Base-by-base conservation (phyloP, 2,113 vertebrate species). In the Pristiophorus japonicus region DNA sequence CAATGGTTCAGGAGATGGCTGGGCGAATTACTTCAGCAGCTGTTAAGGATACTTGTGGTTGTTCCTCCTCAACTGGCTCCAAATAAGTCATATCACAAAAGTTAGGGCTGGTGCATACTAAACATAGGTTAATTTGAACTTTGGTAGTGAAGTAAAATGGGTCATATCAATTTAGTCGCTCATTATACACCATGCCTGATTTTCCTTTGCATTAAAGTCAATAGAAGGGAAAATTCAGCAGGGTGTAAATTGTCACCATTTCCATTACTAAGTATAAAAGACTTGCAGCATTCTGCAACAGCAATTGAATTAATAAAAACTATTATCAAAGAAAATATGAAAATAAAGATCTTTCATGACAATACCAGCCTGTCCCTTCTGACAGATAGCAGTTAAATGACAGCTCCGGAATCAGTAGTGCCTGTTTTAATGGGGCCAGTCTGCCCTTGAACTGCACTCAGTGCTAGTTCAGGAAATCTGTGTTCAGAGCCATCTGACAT, bases 381-480 rank as follows among this genome's bases (percentile, higher is more conserved):
- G 30, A 92, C 20, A 92, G 59, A 20, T 7, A 42, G 16, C 59
- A 92, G 75, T 12, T 81, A 92, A 34, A 20, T 7, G 24, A 5
- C 59, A 92, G 75, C n/a, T 81, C 75, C 16, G 59, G 11, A 63
- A 63, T 22, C 34, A 63, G 59, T 63, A 65, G 6, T 63, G 59
- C 51, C 87, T 14, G 70, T 63, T 65, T 63, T 92, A 65, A 92
- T 24, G 18, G n/a, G 0, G 18, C 16, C 27, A 38, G 59, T 63
- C 59, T 91, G 88, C 34, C 88, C 88, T 91, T 62, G 59, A 91
- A 63, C 34, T 91, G 34, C 59, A 62, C 55, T 55, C 59, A 92
- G n/a, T 22, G 55, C 34, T 38, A 63, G 1, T 92, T 38, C 88
- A 92, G 88, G n/a, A 92, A 65, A 92, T 92, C 88, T 92, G 88